phyloP scores from a whole-genome alignment of 2,888 invertebrate genomes.

The Aleiodes leptofemur region DNA sequence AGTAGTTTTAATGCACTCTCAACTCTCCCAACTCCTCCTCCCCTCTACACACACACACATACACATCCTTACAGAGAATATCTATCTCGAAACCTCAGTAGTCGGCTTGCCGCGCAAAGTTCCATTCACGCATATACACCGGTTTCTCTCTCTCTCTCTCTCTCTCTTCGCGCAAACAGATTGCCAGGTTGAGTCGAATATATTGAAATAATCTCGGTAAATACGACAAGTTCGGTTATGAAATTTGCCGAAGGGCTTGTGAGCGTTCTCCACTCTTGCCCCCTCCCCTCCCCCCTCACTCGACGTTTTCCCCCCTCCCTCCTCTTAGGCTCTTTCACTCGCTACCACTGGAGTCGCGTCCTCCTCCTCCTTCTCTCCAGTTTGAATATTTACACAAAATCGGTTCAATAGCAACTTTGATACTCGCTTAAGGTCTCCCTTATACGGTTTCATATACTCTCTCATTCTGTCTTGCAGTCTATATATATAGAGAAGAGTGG shows the following conservation, averaged over 20 bases:
- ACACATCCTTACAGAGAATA: constrained; percentile 34
- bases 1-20: constrained; percentile 22
- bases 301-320: constrained; percentile 36
- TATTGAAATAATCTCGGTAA: constrained; percentile 76
- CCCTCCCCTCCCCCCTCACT: constrained; percentile 55
- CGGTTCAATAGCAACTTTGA: constrained; percentile 76
- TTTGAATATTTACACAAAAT: constrained; percentile 74
- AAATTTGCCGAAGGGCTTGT: constrained; percentile 76
- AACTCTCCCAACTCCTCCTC: constrained; percentile 12
- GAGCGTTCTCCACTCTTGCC: constrained; percentile 66
- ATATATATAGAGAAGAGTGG: too few relatives aligned
- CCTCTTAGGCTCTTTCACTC: constrained; percentile 47
- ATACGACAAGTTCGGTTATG: constrained; percentile 76
- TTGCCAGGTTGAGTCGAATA: constrained; percentile 75
- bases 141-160: constrained; percentile 54
- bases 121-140: constrained; percentile 75
- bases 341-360: constrained; percentile 22
- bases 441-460: constrained; percentile 18
- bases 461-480: not conserved
- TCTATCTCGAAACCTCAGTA: constrained; percentile 39
- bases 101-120: constrained; percentile 63
- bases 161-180: constrained; percentile 69
- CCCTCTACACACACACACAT: constrained; percentile 13
- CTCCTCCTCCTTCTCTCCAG: constrained; percentile 58
- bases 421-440: constrained; percentile 59